Conservation (phyloP, 2,888 invertebrate species). For the Camponotus fellah region DNA sequence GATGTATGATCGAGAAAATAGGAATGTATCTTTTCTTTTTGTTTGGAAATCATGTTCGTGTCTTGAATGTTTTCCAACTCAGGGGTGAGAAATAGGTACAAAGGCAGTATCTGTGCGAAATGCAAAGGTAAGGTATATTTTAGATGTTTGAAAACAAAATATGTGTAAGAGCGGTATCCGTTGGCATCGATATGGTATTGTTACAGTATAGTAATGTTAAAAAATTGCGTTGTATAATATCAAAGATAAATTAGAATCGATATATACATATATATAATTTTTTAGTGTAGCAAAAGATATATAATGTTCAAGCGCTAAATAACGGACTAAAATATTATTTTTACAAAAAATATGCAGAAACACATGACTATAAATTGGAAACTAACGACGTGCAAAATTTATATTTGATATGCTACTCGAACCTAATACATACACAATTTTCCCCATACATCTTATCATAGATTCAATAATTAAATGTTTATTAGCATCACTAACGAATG, state of each 20-base stretch:
- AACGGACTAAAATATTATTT: conserved; percentile 26
- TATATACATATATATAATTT: conserved; percentile 12
- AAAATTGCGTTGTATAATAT: conserved; percentile 50
- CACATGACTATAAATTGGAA: conserved; percentile 33
- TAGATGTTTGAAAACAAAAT: background rate
- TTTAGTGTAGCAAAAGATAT: conserved; percentile 34
- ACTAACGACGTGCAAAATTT: conserved; percentile 24
- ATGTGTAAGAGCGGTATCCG: conserved; percentile 10
- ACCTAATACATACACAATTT: conserved; percentile 39
- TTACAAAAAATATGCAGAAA: conserved; percentile 24
- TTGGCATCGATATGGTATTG: conserved; percentile 47
- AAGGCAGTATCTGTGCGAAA: conserved; percentile 73
- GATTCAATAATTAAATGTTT: background rate
- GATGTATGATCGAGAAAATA: conserved; percentile 58
- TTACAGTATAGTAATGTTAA: conserved; percentile 53
- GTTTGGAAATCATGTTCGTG: conserved; percentile 44
- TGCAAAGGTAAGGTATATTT: conserved; percentile 60
- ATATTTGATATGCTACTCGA: conserved; percentile 54
- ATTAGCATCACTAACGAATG: conserved; percentile 18
- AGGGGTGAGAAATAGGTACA: conserved; percentile 74
- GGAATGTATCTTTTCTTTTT: conserved; percentile 29
- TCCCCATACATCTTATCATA: background rate
- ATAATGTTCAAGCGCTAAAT: conserved; percentile 43
- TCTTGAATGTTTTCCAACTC: conserved; percentile 68
- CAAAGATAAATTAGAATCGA: conserved; percentile 48